These are phyloP conservation scores for Sinocyclocheilus grahami DNA, from an alignment of 2,113 vertebrate species.

Conservation along the genomic window DNA sequence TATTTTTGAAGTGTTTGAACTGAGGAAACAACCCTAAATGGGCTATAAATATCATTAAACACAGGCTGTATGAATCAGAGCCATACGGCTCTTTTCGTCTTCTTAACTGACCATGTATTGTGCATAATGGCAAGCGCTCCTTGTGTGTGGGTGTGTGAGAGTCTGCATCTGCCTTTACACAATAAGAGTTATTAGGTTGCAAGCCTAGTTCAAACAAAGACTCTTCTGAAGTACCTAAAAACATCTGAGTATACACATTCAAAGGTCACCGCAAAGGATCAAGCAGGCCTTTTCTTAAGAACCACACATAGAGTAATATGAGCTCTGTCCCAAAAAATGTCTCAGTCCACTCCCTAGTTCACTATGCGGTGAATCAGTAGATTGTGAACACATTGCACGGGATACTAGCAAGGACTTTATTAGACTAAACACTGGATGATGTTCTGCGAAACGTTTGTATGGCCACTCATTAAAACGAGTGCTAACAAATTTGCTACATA, in stretches of 20 bases:
- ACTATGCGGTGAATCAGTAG: background rate
- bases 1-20: slow-evolving; percentile 43
- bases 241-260: slow-evolving; percentile 37
- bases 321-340: slow-evolving; percentile 5
- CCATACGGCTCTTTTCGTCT: slow-evolving; percentile 21
- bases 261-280: slow-evolving; percentile 28
- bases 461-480: background rate
- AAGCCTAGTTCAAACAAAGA: slow-evolving; percentile 50
- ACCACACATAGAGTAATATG: background rate
- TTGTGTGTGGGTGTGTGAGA: slow-evolving; percentile 44
- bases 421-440: background rate
- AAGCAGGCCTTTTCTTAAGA: slow-evolving; percentile 34
- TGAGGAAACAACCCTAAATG: slow-evolving; percentile 32
- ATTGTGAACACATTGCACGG: background rate
- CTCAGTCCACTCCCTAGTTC: slow-evolving; percentile 21
- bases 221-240: slow-evolving; percentile 45
- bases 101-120: slow-evolving; percentile 18
- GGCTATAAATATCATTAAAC: slow-evolving; percentile 28
- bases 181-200: slow-evolving; percentile 52
- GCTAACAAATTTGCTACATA: background rate
- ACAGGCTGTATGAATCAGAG: slow-evolving; percentile 32
- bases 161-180: slow-evolving; percentile 41
- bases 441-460: background rate
- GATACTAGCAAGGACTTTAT: background rate
- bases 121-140: slow-evolving; percentile 19